A percentile compares a stretch with the other conserved stretches of the same genome.
phyloP scores from a whole-genome alignment of 2,113 vertebrate species.

The Nycticebus coucang region DNA sequence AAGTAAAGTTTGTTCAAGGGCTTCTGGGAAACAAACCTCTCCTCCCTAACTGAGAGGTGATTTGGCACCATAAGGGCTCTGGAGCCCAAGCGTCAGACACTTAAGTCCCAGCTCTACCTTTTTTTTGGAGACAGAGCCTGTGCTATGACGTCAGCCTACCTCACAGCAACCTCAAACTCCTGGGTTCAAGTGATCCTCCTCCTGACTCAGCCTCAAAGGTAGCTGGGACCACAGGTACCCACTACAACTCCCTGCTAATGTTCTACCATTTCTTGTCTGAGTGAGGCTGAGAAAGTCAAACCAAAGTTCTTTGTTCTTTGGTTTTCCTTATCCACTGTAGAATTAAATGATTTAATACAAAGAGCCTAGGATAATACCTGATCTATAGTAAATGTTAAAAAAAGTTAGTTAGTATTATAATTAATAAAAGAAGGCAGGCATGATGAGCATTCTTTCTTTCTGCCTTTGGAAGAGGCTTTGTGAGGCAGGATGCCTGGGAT shows the following conservation, averaged over 20 bases:
- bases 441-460: neutral
- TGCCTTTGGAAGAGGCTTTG: slow-evolving; percentile 28
- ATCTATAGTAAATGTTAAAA: neutral
- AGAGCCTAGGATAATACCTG: neutral
- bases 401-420: neutral
- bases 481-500: neutral
- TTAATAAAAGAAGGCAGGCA: slow-evolving; percentile 14
- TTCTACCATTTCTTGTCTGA: neutral
- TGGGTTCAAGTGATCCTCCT: too few relatives aligned
- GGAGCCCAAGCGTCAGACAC: neutral
- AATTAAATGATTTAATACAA: slow-evolving; percentile 9
- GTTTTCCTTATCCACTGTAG: neutral
- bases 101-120: neutral
- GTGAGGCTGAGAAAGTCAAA: slow-evolving; percentile 13
- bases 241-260: too few relatives aligned
- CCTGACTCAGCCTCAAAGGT: too few relatives aligned
- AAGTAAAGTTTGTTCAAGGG: neutral
- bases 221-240: too few relatives aligned
- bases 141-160: too few relatives aligned
- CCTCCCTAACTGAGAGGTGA: neutral
- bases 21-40: slow-evolving; percentile 33
- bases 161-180: too few relatives aligned
- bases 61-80: neutral
- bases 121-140: too few relatives aligned
- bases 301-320: neutral